Conservation (phyloP, 2,113 vertebrate species). For the Clarias batrachus region DNA sequence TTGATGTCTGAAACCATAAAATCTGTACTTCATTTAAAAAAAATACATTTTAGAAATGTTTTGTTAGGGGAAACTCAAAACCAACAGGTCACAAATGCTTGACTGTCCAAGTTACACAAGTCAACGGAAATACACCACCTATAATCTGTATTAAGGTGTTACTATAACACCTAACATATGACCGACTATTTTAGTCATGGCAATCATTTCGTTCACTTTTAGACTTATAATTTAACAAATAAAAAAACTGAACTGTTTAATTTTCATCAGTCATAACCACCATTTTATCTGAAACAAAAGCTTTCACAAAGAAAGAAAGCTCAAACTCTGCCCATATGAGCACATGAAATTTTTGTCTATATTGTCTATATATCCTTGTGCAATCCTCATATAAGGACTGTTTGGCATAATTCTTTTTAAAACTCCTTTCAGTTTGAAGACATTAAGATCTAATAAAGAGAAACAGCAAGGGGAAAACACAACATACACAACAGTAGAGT, state of each 20-base stretch:
- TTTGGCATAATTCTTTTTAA: too few species aligned
- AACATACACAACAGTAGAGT: too few species aligned
- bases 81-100: not conserved
- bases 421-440: too few species aligned
- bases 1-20: not conserved
- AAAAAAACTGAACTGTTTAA: not conserved
- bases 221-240: not conserved
- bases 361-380: too few species aligned
- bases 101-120: not conserved
- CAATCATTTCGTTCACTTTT: not conserved
- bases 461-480: too few species aligned
- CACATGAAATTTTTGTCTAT: too few species aligned
- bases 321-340: not conserved
- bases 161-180: too few species aligned
- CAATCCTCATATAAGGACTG: too few species aligned
- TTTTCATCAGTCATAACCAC: not conserved
- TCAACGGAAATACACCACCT: not conserved
- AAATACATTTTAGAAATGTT: not conserved
- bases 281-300: too few species aligned
- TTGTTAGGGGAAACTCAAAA: not conserved
- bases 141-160: too few species aligned
- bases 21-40: not conserved
- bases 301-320: not conserved
- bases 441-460: too few species aligned
- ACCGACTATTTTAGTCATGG: not conserved